Percentiles rank a stretch among this genome's conserved stretches.
Evolutionary conservation across 2,797 vertebrate species (phyloP).

Genomic region (Diglossa cyanea): DNA sequence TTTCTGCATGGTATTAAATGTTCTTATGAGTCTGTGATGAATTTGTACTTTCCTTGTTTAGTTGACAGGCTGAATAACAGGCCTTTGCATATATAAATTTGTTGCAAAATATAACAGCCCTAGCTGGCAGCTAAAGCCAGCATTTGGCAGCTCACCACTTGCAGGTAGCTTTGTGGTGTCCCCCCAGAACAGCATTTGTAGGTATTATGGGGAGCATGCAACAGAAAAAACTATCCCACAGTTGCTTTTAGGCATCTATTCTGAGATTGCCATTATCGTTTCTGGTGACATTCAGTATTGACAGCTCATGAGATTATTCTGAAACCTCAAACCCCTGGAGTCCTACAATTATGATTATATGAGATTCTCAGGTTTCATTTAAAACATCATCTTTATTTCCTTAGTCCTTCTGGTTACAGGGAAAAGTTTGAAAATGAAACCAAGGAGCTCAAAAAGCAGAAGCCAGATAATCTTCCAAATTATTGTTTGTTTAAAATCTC

Average conservation of each 20-base stretch:
- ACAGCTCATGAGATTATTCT: background rate
- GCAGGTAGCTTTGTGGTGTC: background rate
- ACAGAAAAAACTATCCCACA: background rate
- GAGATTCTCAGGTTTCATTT: conserved; percentile 22
- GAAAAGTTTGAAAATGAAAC: background rate
- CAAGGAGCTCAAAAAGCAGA: background rate
- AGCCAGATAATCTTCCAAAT: background rate
- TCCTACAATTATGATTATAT: background rate
- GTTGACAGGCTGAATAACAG: background rate
- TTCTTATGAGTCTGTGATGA: background rate
- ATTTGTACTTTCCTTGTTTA: background rate
- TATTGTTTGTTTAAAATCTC: background rate
- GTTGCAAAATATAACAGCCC: background rate
- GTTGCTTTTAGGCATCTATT: background rate
- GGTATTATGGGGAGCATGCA: background rate
- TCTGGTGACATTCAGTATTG: conserved; percentile 5
- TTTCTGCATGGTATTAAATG: background rate
- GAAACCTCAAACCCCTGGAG: conserved; percentile 27
- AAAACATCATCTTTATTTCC: background rate
- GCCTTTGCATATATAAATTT: background rate
- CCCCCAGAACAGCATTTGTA: background rate
- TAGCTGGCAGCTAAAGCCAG: background rate
- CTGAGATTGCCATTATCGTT: background rate
- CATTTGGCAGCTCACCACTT: background rate
- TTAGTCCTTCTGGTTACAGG: background rate